A percentile compares a stretch with the other conserved stretches of the same genome.
These are phyloP conservation scores for Sarcophaga variegata DNA, from an alignment of 2,888 invertebrate genomes.

Conservation along the genomic window DNA sequence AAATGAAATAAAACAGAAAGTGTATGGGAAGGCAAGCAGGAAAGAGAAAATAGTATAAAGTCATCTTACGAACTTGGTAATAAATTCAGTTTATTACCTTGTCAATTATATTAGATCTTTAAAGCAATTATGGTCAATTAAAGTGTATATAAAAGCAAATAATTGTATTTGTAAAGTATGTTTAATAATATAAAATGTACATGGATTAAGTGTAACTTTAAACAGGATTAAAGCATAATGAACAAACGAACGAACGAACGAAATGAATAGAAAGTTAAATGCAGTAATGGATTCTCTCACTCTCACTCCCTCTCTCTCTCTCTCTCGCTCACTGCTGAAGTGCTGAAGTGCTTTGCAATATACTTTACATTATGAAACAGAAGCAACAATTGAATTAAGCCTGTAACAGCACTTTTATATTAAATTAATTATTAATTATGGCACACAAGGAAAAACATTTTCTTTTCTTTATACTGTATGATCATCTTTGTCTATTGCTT, in stretches of 20 bases:
- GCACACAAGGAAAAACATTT: too few relatives aligned
- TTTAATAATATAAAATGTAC: neutral
- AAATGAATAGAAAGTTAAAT: too few relatives aligned
- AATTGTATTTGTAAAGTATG: conserved; percentile 12
- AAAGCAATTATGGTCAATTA: conserved; percentile 66
- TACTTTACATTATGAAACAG: neutral
- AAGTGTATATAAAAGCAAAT: conserved; percentile 50
- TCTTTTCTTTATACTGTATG: too few relatives aligned
- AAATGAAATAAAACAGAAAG: neutral
- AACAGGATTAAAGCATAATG: neutral
- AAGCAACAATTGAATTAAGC: neutral
- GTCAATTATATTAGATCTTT: conserved; percentile 63
- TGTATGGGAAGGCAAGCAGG: neutral
- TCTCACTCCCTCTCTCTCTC: too few relatives aligned
- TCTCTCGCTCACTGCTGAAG: too few relatives aligned
- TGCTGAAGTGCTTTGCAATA: too few relatives aligned
- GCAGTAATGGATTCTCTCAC: too few relatives aligned
- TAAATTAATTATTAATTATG: too few relatives aligned
- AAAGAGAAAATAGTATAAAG: neutral
- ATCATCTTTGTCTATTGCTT: too few relatives aligned
- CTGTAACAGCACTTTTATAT: too few relatives aligned
- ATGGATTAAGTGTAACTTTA: conserved; percentile 35
- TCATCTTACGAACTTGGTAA: conserved; percentile 41
- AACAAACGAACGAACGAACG: too few relatives aligned
- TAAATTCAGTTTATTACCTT: conserved; percentile 60